These are phyloP conservation scores for Scolanthus callimorphus DNA, from an alignment of 92 coral and sea anemone species.

Conservation along the genomic window DNA sequence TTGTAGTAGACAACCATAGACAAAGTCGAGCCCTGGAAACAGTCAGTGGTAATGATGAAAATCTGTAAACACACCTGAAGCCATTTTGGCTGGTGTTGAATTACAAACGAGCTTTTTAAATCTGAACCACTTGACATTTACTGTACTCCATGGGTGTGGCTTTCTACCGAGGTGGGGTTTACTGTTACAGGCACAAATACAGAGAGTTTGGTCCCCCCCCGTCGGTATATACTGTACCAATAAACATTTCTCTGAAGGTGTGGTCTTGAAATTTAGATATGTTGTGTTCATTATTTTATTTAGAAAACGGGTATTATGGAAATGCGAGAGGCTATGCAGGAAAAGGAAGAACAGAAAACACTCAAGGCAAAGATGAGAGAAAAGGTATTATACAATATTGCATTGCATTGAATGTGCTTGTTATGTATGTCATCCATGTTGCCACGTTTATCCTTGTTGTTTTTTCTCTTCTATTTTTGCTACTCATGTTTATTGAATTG, in stretches of 20 bases:
- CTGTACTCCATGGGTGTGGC: no score
- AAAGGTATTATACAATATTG: slow-evolving; percentile 57
- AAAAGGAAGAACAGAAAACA: slow-evolving; percentile 96
- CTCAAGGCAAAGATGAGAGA: slow-evolving; percentile 99
- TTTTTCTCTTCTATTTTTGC: slow-evolving; percentile 4
- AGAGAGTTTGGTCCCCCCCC: no score
- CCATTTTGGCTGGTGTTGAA: neutral
- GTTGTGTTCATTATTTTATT: no score
- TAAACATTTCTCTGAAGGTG: no score
- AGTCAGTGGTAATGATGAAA: no score
- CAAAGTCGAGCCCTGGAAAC: neutral
- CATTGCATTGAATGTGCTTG: no score
- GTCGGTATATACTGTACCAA: no score
- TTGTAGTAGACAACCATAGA: no score
- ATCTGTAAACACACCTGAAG: neutral
- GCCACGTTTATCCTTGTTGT: neutral
- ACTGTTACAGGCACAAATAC: no score
- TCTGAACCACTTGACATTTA: no score
- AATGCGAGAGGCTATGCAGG: slow-evolving; percentile 99
- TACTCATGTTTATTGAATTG: slow-evolving; percentile 9
- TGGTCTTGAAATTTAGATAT: no score
- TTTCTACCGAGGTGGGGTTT: no score
- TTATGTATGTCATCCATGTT: neutral
- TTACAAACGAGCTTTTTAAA: slow-evolving; percentile 11
- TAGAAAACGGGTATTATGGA: slow-evolving; percentile 99